A percentile compares a stretch with the other conserved stretches of the same genome.
phyloP scores from a whole-genome alignment of 2,888 invertebrate species.

The Ophraella communa region DNA sequence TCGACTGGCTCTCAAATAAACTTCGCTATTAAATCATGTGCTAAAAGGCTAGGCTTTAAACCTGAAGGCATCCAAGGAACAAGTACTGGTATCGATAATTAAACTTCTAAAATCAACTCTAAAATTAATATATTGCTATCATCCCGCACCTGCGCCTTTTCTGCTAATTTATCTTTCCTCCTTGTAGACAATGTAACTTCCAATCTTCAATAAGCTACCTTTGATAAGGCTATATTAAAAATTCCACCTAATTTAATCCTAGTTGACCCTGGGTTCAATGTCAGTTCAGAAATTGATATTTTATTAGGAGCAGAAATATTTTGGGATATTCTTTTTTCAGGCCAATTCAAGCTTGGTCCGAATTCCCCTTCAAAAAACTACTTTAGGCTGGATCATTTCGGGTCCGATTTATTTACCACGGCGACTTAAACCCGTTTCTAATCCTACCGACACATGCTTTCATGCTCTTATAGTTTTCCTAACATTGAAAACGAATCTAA shows the following conservation, averaged over 20 bases:
- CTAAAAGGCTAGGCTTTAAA: neutral
- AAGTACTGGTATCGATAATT: no score
- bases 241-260: constrained; percentile 10
- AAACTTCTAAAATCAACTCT: neutral
- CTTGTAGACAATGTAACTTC: constrained; percentile 9
- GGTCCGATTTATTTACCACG: neutral
- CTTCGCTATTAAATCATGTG: no score
- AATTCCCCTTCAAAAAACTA: neutral
- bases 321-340: constrained; percentile 16
- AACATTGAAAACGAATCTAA: neutral
- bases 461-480: neutral
- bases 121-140: constrained; percentile 2
- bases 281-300: constrained; percentile 13
- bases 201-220: constrained; percentile 7
- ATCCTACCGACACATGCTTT: neutral
- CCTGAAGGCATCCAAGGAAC: neutral
- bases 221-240: neutral
- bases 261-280: constrained; percentile 10
- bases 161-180: neutral
- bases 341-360: constrained; percentile 7
- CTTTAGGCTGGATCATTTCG: neutral
- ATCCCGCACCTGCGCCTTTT: neutral
- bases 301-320: constrained; percentile 14
- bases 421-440: neutral
- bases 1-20: constrained; percentile 23